Percentiles rank a stretch among this genome's conserved stretches.
These are phyloP conservation scores for Cyaniris semiargus DNA, from an alignment of 2,888 invertebrate genomes.

Conservation along the genomic window DNA sequence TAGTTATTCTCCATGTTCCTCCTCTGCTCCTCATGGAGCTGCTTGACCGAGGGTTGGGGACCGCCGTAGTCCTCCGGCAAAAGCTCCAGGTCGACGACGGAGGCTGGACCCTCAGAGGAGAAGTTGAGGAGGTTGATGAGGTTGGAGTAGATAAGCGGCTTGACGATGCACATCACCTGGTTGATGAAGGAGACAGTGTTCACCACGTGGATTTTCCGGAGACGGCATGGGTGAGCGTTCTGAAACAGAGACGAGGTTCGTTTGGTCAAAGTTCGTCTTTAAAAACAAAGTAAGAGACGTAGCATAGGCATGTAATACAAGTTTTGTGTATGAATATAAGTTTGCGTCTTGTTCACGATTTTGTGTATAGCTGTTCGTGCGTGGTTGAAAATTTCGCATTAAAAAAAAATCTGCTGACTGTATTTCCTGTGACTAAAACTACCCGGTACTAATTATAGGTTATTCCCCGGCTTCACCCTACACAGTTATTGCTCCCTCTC, in stretches of 20 bases:
- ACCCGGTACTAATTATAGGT: no score
- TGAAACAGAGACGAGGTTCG: slow-evolving; percentile 53
- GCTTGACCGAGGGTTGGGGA: slow-evolving; percentile 72
- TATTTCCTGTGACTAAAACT: no score
- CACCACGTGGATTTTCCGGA: slow-evolving; percentile 84
- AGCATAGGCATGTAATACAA: no score
- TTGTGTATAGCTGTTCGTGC: no score
- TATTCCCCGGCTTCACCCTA: no score
- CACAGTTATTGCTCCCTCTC: no score
- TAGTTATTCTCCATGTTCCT: slow-evolving; percentile 81
- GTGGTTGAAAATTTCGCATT: no score
- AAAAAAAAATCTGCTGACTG: no score
- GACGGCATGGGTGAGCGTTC: slow-evolving; percentile 84
- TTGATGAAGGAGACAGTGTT: slow-evolving; percentile 85
- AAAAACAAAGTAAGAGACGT: no score
- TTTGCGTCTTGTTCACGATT: no score
- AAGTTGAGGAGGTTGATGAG: slow-evolving; percentile 82
- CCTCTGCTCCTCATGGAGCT: slow-evolving; percentile 79
- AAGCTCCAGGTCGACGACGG: slow-evolving; percentile 68
- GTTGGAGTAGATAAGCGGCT: slow-evolving; percentile 83
- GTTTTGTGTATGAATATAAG: no score
- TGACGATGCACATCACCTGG: slow-evolving; percentile 84
- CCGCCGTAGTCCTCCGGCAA: slow-evolving; percentile 83
- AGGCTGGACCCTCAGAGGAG: slow-evolving; percentile 73
- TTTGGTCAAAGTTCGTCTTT: no score